phyloP scores from a whole-genome alignment of 2,113 vertebrate genomes.

The Chaetops frenatus region DNA sequence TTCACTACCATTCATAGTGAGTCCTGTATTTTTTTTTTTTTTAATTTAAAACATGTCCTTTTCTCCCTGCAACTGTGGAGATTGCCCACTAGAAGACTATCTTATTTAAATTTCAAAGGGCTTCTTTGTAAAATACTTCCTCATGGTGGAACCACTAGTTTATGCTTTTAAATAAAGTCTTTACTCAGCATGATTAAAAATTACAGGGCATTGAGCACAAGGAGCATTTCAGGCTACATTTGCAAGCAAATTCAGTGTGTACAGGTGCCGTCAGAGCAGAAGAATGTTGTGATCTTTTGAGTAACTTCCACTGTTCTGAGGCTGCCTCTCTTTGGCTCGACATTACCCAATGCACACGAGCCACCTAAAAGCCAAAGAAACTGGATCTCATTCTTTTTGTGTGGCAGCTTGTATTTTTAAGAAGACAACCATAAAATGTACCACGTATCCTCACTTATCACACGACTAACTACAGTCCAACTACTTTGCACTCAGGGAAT shows the following conservation, averaged over 20 bases:
- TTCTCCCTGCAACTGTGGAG: neutral
- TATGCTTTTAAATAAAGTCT: conserved; percentile 25
- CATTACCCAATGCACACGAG: neutral
- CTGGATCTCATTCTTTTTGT: neutral
- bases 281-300: neutral
- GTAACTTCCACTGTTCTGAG: neutral
- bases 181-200: conserved; percentile 43
- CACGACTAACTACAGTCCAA: neutral
- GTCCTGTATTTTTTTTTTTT: neutral
- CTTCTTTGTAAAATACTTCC: conserved; percentile 30
- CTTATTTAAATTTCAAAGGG: conserved; percentile 46
- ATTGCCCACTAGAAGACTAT: neutral
- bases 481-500: neutral
- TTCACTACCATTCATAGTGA: neutral
- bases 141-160: neutral
- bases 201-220: conserved; percentile 35
- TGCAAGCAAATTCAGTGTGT: neutral
- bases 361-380: neutral
- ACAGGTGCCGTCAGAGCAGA: neutral
- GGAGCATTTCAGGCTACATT: conserved; percentile 21
- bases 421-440: neutral
- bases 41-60: neutral
- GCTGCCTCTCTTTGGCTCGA: neutral
- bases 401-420: neutral
- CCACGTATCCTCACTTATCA: neutral